Evolutionary conservation across 2,797 vertebrate species (phyloP).

Genomic region (Anguilla megastoma): DNA sequence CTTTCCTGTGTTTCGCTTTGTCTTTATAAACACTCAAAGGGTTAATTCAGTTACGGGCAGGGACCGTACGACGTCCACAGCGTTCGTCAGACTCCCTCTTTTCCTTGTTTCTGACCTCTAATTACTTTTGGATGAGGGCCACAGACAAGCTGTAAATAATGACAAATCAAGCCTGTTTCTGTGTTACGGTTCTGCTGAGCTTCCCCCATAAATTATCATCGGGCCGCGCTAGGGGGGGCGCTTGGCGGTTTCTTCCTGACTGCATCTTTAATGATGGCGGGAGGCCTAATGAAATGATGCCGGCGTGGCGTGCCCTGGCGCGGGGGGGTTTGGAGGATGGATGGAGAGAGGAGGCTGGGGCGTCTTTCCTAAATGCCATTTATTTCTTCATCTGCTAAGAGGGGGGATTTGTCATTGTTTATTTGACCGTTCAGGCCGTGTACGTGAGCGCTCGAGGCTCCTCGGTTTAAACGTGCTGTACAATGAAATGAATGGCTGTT

Average conservation of each 20-base stretch:
- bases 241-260: neutral
- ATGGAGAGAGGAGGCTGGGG: neutral
- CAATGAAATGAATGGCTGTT: neutral
- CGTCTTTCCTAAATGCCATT: constrained; percentile 35
- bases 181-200: neutral
- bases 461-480: neutral
- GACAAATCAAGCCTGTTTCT: constrained; percentile 55
- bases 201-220: neutral
- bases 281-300: constrained; percentile 28
- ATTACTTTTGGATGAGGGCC: constrained; percentile 66
- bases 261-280: neutral
- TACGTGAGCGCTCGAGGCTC: constrained; percentile 6
- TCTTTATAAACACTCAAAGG: constrained; percentile 66
- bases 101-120: constrained; percentile 60
- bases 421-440: constrained; percentile 36
- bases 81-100: constrained; percentile 10
- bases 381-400: constrained; percentile 33
- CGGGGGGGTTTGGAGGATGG: constrained; percentile 28
- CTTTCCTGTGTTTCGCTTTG: constrained; percentile 58
- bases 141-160: constrained; percentile 65
- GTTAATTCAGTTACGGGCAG: constrained; percentile 65
- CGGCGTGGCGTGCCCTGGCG: neutral
- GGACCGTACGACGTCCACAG: constrained; percentile 51
- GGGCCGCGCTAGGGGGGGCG: neutral
- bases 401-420: constrained; percentile 45